Evolutionary conservation across 1,140 invertebrate genomes (phyloP).

Genomic region (Anastrepha ludens): DNA sequence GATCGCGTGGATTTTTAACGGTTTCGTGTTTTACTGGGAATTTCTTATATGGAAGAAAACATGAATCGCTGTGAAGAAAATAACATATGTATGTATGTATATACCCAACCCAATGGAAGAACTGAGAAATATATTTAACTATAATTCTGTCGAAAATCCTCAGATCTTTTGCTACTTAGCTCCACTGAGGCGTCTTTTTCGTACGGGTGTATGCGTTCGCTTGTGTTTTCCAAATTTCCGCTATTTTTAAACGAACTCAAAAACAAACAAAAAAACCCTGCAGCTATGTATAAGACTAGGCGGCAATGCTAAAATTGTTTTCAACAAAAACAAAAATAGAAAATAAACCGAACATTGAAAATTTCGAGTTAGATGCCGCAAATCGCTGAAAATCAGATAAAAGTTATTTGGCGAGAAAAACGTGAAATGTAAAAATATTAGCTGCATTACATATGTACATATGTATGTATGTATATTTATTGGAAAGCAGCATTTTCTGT

Average conservation of each 20-base stretch:
- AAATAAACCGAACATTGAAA: neutral
- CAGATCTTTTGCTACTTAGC: no score
- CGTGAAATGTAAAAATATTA: neutral
- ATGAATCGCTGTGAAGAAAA: no score
- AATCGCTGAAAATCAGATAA: constrained; percentile 14
- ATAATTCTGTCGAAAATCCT: no score
- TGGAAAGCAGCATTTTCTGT: neutral
- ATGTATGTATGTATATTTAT: neutral
- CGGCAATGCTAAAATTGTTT: neutral
- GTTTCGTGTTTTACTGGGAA: no score
- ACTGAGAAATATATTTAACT: no score
- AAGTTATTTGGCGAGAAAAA: neutral
- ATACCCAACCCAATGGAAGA: no score
- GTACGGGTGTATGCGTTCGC: no score
- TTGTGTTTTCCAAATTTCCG: neutral
- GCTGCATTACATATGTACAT: neutral
- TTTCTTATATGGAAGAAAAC: no score
- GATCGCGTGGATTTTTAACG: no score
- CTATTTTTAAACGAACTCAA: constrained; percentile 8
- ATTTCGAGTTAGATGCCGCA: neutral
- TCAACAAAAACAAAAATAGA: neutral
- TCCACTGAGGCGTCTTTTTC: no score
- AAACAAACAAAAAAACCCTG: neutral
- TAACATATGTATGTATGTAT: no score
- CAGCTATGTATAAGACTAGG: neutral